Conservation (phyloP, 2,888 invertebrate genomes). For the Sesia bembeciformis region DNA sequence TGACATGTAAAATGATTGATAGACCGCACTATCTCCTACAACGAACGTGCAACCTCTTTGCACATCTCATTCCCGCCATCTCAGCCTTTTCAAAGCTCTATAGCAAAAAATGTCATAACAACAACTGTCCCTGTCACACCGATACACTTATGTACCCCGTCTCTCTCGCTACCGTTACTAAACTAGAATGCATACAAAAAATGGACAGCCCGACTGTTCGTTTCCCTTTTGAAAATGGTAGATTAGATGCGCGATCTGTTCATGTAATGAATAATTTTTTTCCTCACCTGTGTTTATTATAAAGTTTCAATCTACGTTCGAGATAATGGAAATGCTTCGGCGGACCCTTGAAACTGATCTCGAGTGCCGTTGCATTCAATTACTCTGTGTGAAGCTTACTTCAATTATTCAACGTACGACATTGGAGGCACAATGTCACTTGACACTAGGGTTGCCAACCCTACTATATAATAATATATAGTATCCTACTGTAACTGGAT, state of each 20-base stretch:
- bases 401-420: too few relatives aligned
- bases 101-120: slow-evolving; percentile 28
- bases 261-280: slow-evolving; percentile 24
- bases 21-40: neutral
- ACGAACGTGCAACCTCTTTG: slow-evolving; percentile 5
- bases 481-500: too few relatives aligned
- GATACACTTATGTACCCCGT: slow-evolving; percentile 7
- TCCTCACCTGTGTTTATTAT: neutral
- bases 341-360: neutral
- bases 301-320: neutral
- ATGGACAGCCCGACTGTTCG: slow-evolving; percentile 23
- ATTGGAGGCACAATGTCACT: too few relatives aligned
- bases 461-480: too few relatives aligned
- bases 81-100: slow-evolving; percentile 9
- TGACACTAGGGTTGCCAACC: too few relatives aligned
- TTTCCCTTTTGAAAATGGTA: slow-evolving; percentile 39
- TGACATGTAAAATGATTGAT: too few relatives aligned
- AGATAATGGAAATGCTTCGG: neutral
- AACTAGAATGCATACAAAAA: slow-evolving; percentile 54
- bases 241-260: slow-evolving; percentile 17
- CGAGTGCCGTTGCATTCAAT: too few relatives aligned
- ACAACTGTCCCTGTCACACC: slow-evolving; percentile 19
- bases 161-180: slow-evolving; percentile 37
- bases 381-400: too few relatives aligned
- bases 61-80: slow-evolving; percentile 9